phyloP scores from a whole-genome alignment of 1,140 invertebrate genomes.

The Drosophila ironensis region DNA sequence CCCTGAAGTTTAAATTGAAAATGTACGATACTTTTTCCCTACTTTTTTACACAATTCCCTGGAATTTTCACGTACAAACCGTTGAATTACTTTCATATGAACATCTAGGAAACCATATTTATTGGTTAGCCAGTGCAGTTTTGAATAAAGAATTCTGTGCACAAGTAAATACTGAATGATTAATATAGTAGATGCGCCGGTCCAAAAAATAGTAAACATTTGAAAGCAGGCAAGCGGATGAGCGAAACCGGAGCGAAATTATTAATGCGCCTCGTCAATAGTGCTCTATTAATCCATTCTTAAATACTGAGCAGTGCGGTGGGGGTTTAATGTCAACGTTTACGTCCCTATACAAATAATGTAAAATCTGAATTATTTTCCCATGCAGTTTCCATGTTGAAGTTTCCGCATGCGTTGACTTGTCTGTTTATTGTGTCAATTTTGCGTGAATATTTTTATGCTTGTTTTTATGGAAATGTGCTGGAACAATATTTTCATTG shows the following conservation, averaged over 20 bases:
- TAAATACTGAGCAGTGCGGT: slow-evolving; percentile 2
- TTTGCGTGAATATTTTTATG: not conserved
- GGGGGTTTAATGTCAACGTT: slow-evolving; percentile 5
- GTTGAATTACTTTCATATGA: too few relatives aligned
- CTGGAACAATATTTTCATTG: slow-evolving; percentile 12
- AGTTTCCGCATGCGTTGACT: slow-evolving; percentile 5
- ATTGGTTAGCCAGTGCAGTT: too few relatives aligned
- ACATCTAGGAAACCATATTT: too few relatives aligned
- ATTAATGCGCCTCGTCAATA: slow-evolving; percentile 9
- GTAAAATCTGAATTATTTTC: slow-evolving; percentile 17
- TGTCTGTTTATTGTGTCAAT: slow-evolving; percentile 14
- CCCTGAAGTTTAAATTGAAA: too few relatives aligned
- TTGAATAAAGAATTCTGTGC: too few relatives aligned
- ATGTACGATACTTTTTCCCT: too few relatives aligned
- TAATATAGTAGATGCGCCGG: too few relatives aligned
- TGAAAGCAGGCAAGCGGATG: slow-evolving; percentile 1
- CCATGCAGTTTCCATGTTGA: not conserved
- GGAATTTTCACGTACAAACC: too few relatives aligned
- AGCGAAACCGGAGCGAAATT: slow-evolving; percentile 2
- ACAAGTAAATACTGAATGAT: slow-evolving; percentile 31
- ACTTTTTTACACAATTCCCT: too few relatives aligned
- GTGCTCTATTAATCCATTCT: slow-evolving; percentile 15
- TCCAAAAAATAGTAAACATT: slow-evolving; percentile 9
- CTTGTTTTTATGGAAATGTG: slow-evolving; percentile 1
- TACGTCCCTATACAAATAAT: not conserved